These are phyloP conservation scores for Pheucticus melanocephalus DNA, from an alignment of 2,113 vertebrate genomes.

Conservation along the genomic window DNA sequence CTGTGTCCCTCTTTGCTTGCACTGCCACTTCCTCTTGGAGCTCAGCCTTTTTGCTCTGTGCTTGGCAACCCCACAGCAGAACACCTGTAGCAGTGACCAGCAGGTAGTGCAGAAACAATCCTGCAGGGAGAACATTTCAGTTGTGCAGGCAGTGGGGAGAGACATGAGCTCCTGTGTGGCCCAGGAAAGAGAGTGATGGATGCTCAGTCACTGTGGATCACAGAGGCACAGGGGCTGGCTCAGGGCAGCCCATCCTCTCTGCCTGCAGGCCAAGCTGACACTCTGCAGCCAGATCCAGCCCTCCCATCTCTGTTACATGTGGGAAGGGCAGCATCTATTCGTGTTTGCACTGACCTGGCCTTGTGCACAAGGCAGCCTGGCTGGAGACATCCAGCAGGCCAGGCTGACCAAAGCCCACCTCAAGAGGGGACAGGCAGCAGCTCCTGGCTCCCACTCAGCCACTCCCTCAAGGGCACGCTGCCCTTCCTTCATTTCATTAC, in stretches of 20 bases:
- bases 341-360: background rate
- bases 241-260: background rate
- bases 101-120: rapidly evolving
- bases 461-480: background rate
- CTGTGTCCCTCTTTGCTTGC: rapidly evolving
- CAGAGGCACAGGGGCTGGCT: background rate
- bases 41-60: background rate
- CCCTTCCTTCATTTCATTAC: background rate
- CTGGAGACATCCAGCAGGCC: background rate
- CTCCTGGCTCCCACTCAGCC: background rate
- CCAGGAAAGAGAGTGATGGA: background rate
- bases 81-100: background rate
- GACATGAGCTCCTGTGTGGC: background rate
- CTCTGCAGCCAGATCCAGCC: background rate
- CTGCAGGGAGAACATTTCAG: background rate
- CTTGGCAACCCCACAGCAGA: background rate
- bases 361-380: background rate
- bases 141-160: background rate
- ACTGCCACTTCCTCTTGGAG: rapidly evolving
- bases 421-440: background rate
- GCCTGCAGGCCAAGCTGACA: background rate
- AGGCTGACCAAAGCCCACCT: background rate
- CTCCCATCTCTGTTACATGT: background rate
- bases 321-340: background rate
- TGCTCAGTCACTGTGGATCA: background rate